A percentile compares a stretch with the other conserved stretches of the same genome.
Evolutionary conservation across 2,113 vertebrate genomes (phyloP).

Genomic region (Axis porcinus): DNA sequence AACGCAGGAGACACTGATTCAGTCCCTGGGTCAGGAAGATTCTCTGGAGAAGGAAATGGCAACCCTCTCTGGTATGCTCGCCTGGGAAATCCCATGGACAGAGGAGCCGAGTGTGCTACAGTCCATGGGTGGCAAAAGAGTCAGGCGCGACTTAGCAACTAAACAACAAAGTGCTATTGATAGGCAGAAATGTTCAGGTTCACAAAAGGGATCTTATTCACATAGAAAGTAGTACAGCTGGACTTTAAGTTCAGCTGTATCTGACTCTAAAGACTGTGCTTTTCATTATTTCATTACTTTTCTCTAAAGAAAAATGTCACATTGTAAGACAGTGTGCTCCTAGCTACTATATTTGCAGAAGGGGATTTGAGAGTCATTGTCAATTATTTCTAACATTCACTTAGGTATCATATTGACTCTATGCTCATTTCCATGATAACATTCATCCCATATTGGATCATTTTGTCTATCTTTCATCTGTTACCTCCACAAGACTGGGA

Average conservation of each 20-base stretch:
- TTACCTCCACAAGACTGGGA: not conserved
- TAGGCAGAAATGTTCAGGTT: not conserved
- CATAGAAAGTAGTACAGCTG: not conserved
- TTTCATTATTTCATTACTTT: not conserved
- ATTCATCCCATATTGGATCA: not conserved
- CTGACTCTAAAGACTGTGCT: not conserved
- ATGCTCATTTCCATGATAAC: not conserved
- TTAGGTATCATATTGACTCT: not conserved
- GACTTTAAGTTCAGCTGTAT: not conserved
- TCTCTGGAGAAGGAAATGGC: not conserved
- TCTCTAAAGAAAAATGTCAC: not conserved
- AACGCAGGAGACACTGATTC: not conserved
- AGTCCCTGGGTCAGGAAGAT: not conserved
- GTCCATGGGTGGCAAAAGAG: not conserved
- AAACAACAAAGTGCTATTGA: not conserved
- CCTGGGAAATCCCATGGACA: not conserved
- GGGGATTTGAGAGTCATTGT: not conserved
- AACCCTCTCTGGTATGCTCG: not conserved
- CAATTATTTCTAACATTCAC: conserved; percentile 1
- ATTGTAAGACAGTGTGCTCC: not conserved
- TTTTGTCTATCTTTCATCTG: not conserved
- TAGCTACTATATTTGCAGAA: not conserved
- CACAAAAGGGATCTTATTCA: not conserved
- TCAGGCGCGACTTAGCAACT: not conserved
- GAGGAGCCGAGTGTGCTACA: not conserved